These are phyloP conservation scores for Pitangus sulphuratus DNA, from an alignment of 2,797 vertebrate species.

Conservation along the genomic window DNA sequence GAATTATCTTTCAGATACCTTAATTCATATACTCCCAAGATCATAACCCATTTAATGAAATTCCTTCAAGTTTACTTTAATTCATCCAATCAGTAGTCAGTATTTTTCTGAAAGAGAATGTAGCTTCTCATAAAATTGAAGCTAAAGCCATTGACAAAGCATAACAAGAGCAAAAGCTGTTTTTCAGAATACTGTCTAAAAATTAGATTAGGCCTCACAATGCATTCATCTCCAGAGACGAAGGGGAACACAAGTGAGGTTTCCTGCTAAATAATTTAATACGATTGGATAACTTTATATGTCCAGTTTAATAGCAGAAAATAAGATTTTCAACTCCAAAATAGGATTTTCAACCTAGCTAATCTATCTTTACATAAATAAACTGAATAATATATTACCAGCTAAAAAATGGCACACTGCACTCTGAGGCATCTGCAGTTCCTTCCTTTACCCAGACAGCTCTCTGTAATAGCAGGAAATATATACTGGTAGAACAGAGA, in stretches of 20 bases:
- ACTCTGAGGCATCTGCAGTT: neutral
- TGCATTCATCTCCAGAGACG: constrained; percentile 9
- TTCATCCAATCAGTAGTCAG: neutral
- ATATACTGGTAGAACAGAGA: neutral
- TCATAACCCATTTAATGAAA: neutral
- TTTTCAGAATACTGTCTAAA: neutral
- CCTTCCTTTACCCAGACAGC: neutral
- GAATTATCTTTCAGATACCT: neutral
- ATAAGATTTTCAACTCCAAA: constrained; percentile 38
- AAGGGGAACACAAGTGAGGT: neutral
- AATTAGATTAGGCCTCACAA: constrained; percentile 5
- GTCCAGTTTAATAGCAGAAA: constrained; percentile 54
- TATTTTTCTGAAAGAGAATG: neutral
- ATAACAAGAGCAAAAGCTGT: neutral
- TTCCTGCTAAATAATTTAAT: constrained; percentile 33
- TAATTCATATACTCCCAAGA: neutral
- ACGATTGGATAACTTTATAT: constrained; percentile 13
- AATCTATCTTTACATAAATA: constrained; percentile 36
- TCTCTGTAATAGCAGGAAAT: neutral
- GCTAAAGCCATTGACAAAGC: neutral
- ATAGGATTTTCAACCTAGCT: neutral
- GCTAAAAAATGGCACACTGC: neutral
- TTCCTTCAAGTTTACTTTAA: neutral
- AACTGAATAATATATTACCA: neutral
- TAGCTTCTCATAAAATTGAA: neutral